These are phyloP conservation scores for Druon quercuslanigerum DNA, from an alignment of 1,140 invertebrate species.

Conservation along the genomic window DNA sequence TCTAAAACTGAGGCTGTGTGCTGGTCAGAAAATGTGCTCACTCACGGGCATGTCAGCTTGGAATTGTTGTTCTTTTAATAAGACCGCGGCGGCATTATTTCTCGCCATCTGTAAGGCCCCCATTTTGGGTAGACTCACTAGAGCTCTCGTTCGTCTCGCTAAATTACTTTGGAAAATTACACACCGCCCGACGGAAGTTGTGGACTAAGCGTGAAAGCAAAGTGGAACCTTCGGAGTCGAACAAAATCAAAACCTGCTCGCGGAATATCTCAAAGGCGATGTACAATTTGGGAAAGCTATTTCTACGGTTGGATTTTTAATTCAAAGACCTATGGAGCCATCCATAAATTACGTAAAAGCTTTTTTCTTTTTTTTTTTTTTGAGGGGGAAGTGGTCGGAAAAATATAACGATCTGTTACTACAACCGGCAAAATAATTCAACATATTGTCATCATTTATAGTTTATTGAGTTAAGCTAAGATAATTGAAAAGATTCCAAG, in stretches of 20 bases:
- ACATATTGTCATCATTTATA: too few species aligned
- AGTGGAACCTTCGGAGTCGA: constrained; percentile 27
- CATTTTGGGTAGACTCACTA: constrained; percentile 25
- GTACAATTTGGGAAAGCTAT: constrained; percentile 29
- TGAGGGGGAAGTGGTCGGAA: too few species aligned
- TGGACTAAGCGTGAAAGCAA: constrained; percentile 28
- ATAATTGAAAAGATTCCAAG: too few species aligned
- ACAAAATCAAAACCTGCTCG: constrained; percentile 29
- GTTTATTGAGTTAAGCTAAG: too few species aligned
- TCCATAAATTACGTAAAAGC: too few species aligned
- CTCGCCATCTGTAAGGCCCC: constrained; percentile 27
- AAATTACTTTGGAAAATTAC: constrained; percentile 32
- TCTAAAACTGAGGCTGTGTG: neutral
- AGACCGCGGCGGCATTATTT: constrained; percentile 27
- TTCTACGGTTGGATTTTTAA: constrained; percentile 4
- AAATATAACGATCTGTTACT: too few species aligned
- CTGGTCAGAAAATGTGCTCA: constrained; percentile 31
- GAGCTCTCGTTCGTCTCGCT: constrained; percentile 27
- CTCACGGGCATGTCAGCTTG: constrained; percentile 20
- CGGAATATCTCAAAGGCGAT: constrained; percentile 29
- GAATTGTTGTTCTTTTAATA: constrained; percentile 32
- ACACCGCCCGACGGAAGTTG: constrained; percentile 30
- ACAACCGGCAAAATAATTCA: too few species aligned
- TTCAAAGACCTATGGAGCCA: neutral
- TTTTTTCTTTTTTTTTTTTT: too few species aligned